These are phyloP conservation scores for Porites lobata DNA, from an alignment of 92 coral and sea anemone species.

Conservation along the genomic window DNA sequence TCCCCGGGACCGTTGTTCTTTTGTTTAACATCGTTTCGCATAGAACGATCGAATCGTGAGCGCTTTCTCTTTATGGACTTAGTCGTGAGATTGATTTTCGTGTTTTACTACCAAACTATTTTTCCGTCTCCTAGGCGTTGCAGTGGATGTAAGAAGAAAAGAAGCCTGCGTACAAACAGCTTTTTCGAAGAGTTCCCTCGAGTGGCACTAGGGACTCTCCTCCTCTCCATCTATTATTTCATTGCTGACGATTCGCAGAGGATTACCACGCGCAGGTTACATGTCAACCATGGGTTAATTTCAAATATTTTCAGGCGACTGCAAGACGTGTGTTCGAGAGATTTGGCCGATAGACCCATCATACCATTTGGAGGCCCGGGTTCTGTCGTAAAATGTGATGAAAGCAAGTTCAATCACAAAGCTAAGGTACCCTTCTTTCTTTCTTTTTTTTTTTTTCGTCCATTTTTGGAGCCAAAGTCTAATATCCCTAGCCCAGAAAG, in stretches of 20 bases:
- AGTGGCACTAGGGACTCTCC: slow-evolving; percentile 19
- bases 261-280: neutral
- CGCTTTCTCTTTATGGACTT: neutral
- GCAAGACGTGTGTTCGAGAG: neutral
- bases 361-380: neutral
- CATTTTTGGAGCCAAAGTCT: too few species aligned
- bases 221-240: slow-evolving; percentile 38
- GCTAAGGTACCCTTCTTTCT: neutral
- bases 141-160: slow-evolving; percentile 30
- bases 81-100: neutral
- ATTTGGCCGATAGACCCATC: neutral
- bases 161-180: slow-evolving; percentile 59
- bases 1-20: too few species aligned
- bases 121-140: neutral
- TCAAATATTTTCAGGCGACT: neutral
- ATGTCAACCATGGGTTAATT: neutral
- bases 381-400: neutral
- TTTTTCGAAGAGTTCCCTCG: slow-evolving; percentile 63
- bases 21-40: too few species aligned
- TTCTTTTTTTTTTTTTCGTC: too few species aligned
- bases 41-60: neutral
- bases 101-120: neutral
- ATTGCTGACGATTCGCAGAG: neutral
- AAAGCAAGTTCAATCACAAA: neutral
- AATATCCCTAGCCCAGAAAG: too few species aligned